phyloP scores from a whole-genome alignment of 2,797 vertebrate genomes.

The Crypturellus tataupa region DNA sequence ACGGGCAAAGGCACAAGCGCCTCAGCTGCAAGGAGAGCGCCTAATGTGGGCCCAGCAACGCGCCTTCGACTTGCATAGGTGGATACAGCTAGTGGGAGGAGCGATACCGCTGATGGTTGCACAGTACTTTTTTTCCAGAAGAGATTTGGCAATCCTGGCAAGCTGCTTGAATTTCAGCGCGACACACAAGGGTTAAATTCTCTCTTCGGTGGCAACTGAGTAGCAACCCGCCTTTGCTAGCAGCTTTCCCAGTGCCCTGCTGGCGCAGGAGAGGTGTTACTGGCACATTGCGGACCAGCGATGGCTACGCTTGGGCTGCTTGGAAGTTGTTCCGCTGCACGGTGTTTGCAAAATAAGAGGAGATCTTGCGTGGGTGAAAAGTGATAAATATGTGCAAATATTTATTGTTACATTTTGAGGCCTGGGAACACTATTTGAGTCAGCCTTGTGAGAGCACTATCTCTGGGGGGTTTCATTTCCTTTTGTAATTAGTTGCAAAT shows the following conservation, averaged over 20 bases:
- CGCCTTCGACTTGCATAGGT: background rate
- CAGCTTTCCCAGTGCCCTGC: slow-evolving; percentile 23
- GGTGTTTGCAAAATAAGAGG: slow-evolving; percentile 57
- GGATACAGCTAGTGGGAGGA: background rate
- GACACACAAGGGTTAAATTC: background rate
- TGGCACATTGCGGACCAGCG: background rate
- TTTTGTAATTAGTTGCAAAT: slow-evolving; percentile 2
- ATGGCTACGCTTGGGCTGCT: background rate
- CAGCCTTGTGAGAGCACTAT: background rate
- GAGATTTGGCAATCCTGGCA: slow-evolving; percentile 38
- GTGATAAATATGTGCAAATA: slow-evolving; percentile 57
- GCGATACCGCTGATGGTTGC: background rate
- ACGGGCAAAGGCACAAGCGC: background rate
- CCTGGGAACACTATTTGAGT: slow-evolving; percentile 26
- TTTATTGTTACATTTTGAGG: slow-evolving; percentile 35
- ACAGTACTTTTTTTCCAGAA: background rate
- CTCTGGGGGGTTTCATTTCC: slow-evolving; percentile 45
- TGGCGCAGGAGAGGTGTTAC: background rate
- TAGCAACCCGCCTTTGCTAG: slow-evolving; percentile 55
- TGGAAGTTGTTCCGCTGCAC: slow-evolving; percentile 30
- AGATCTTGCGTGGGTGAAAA: slow-evolving; percentile 29
- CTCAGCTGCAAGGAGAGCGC: background rate
- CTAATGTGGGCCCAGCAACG: rapidly evolving
- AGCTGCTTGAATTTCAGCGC: background rate
- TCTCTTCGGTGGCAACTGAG: slow-evolving; percentile 3